Evolutionary conservation across 2,797 vertebrate species (phyloP).

Genomic region (Ctenosaura bakeri): DNA sequence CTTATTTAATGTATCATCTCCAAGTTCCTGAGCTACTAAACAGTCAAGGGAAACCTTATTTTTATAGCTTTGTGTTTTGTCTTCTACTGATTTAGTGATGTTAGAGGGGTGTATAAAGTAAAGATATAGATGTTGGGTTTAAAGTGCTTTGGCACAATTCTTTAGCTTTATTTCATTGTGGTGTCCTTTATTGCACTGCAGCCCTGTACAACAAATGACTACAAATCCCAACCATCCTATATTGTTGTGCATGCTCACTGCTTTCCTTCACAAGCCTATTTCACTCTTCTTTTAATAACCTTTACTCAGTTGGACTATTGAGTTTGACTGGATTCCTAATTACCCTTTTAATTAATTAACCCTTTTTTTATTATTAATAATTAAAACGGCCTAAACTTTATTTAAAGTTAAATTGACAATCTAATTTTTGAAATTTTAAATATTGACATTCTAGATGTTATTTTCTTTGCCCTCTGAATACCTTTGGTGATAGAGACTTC

Average conservation of each 20-base stretch:
- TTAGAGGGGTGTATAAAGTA: background rate
- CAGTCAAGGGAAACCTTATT: background rate
- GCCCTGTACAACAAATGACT: constrained; percentile 16
- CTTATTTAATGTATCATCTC: constrained; percentile 24
- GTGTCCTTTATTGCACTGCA: background rate
- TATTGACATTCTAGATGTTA: constrained; percentile 47
- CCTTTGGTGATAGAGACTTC: constrained; percentile 24
- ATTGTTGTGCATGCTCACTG: no score
- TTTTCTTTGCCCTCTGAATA: constrained; percentile 55
- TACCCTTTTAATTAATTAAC: no score
- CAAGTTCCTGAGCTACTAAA: constrained; percentile 1
- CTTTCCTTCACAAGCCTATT: no score
- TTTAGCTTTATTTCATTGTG: constrained; percentile 22
- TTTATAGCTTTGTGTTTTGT: background rate
- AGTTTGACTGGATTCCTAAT: no score
- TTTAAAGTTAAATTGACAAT: constrained; percentile 27
- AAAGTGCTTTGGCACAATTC: background rate
- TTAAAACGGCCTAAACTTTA: constrained; percentile 30
- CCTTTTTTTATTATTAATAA: no score
- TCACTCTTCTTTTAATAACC: no score
- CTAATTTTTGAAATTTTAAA: constrained; percentile 45
- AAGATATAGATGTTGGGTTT: background rate
- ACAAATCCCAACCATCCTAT: background rate
- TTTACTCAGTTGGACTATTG: no score
- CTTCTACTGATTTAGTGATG: constrained; percentile 9